A percentile compares a stretch with the other conserved stretches of the same genome.
These are phyloP conservation scores for Potorous gilbertii DNA, from an alignment of 2,797 vertebrate genomes.

Conservation along the genomic window DNA sequence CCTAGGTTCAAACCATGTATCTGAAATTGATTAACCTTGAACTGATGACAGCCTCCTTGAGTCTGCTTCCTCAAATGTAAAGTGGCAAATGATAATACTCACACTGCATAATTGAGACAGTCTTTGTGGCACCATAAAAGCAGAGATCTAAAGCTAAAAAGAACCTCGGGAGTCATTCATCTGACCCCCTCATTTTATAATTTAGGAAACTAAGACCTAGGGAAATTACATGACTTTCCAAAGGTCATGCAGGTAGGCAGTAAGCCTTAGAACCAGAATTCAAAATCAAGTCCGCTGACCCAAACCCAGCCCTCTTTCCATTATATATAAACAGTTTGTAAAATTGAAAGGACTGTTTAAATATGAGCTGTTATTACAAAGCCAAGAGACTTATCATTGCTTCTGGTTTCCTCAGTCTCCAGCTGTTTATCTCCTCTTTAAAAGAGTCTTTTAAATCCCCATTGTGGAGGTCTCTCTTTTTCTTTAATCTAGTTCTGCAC, in stretches of 20 bases:
- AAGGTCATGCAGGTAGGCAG: background rate
- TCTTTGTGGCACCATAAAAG: background rate
- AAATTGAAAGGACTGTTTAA: background rate
- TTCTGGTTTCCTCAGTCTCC: background rate
- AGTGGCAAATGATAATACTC: background rate
- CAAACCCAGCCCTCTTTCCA: background rate
- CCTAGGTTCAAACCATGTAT: background rate
- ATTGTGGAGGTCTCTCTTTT: constrained; percentile 8
- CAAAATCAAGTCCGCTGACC: background rate
- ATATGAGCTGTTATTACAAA: background rate
- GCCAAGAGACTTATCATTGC: background rate
- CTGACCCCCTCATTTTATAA: background rate
- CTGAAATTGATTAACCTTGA: background rate
- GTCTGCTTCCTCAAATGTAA: background rate
- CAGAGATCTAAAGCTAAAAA: background rate
- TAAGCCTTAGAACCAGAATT: background rate
- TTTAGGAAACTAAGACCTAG: background rate
- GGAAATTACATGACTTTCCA: background rate
- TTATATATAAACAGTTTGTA: background rate
- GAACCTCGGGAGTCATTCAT: background rate
- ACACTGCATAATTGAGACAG: background rate
- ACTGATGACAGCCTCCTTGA: background rate
- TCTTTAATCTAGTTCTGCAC: constrained; percentile 16
- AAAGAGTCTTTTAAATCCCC: background rate
- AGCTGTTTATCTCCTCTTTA: background rate